phyloP scores from a whole-genome alignment of 2,888 invertebrate species.

The Microplitis deprimator region DNA sequence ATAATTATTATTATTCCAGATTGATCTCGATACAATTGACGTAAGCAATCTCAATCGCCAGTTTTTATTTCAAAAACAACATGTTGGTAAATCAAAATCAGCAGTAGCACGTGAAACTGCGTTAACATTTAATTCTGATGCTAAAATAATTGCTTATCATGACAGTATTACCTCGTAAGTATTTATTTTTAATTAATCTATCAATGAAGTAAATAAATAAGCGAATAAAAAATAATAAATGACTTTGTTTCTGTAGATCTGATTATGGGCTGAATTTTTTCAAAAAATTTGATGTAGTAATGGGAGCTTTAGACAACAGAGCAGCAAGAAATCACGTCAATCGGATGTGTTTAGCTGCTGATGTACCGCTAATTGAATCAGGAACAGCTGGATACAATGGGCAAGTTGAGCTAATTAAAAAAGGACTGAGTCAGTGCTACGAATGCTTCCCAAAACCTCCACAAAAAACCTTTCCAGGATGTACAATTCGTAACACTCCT shows the following conservation, averaged over 20 bases:
- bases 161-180: conserved; percentile 92
- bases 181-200: conserved; percentile 27
- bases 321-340: conserved; percentile 98
- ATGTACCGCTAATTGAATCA: conserved; percentile 95
- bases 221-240: conserved; percentile 14
- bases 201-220: conserved; percentile 4
- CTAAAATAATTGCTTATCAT: conserved; percentile 90
- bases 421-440: conserved; percentile 94
- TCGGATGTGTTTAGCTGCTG: conserved; percentile 96
- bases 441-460: conserved; percentile 94
- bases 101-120: conserved; percentile 92
- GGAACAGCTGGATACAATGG: conserved; percentile 98
- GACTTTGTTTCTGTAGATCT: conserved; percentile 75
- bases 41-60: conserved; percentile 99
- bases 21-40: conserved; percentile 99
- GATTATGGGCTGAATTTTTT: conserved; percentile 94
- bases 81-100: conserved; percentile 98
- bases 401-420: conserved; percentile 91
- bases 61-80: conserved; percentile 98
- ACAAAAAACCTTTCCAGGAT: conserved; percentile 96
- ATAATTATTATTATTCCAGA: conserved; percentile 76
- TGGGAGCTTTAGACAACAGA: conserved; percentile 97
- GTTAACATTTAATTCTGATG: conserved; percentile 88
- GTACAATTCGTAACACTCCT: conserved; percentile 99
- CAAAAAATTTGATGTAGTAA: conserved; percentile 90